phyloP scores from a whole-genome alignment of 2,888 invertebrate species.

The Bembecia ichneumoniformis region DNA sequence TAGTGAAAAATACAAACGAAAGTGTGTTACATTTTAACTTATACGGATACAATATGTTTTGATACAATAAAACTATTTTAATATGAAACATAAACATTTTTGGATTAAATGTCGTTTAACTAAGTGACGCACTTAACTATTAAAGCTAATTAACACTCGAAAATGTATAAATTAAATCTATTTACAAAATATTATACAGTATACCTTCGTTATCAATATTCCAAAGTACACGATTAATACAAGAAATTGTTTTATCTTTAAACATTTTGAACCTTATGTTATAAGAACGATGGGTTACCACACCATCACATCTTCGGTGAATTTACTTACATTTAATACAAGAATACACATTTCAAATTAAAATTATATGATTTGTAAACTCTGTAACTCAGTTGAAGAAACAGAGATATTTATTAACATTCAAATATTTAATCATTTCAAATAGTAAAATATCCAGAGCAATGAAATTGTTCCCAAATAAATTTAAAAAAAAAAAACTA shows the following conservation, averaged over 20 bases:
- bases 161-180: conserved; percentile 61
- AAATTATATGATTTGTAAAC: too few relatives aligned
- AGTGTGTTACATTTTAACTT: background rate
- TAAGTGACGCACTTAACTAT: conserved; percentile 55
- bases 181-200: conserved; percentile 66
- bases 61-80: conserved; percentile 20
- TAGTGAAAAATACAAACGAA: background rate
- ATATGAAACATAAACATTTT: conserved; percentile 48
- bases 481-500: too few relatives aligned
- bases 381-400: too few relatives aligned
- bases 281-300: too few relatives aligned
- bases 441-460: too few relatives aligned
- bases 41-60: background rate
- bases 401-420: too few relatives aligned
- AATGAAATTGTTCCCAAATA: too few relatives aligned
- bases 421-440: too few relatives aligned
- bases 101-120: conserved; percentile 43
- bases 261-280: too few relatives aligned
- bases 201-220: background rate
- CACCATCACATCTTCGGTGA: too few relatives aligned
- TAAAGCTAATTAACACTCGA: conserved; percentile 64
- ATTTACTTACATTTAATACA: too few relatives aligned
- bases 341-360: too few relatives aligned
- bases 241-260: background rate
- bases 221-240: background rate